These are phyloP conservation scores for Charina bottae DNA, from an alignment of 2,113 vertebrate species.

Conservation along the genomic window DNA sequence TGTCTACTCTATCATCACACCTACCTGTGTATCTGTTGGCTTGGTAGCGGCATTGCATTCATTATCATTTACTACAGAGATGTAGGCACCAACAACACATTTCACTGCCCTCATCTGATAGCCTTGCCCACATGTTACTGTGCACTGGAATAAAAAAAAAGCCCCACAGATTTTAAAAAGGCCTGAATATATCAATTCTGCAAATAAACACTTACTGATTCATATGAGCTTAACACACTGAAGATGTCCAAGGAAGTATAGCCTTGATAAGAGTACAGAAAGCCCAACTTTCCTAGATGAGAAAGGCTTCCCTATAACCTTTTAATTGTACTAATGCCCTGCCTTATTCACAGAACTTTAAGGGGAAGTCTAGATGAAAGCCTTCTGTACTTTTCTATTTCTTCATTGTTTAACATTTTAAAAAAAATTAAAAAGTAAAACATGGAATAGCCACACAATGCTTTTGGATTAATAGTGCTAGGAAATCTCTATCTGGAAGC, in stretches of 20 bases:
- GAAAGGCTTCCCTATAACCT: neutral
- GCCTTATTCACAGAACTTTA: neutral
- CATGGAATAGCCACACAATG: neutral
- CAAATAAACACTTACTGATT: neutral
- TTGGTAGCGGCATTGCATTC: slow-evolving; percentile 92
- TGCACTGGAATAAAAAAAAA: slow-evolving; percentile 80
- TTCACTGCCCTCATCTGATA: slow-evolving; percentile 96
- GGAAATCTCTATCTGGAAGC: neutral
- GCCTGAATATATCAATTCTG: slow-evolving; percentile 2
- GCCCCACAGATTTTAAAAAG: slow-evolving; percentile 2
- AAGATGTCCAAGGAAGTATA: neutral
- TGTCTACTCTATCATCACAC: neutral
- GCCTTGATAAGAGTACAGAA: neutral
- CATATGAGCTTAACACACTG: neutral
- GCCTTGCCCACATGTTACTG: slow-evolving; percentile 90
- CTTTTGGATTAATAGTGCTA: neutral
- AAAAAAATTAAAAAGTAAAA: neutral
- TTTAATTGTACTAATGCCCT: neutral
- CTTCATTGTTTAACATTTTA: neutral
- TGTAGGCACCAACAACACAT: slow-evolving; percentile 87
- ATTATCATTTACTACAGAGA: slow-evolving; percentile 88
- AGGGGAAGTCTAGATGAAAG: neutral
- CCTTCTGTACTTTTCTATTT: neutral
- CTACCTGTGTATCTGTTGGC: slow-evolving; percentile 92
- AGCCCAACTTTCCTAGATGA: neutral